Base-by-base conservation (phyloP, 2,888 invertebrate species). In the Hydroisotoma schaefferi region DNA sequence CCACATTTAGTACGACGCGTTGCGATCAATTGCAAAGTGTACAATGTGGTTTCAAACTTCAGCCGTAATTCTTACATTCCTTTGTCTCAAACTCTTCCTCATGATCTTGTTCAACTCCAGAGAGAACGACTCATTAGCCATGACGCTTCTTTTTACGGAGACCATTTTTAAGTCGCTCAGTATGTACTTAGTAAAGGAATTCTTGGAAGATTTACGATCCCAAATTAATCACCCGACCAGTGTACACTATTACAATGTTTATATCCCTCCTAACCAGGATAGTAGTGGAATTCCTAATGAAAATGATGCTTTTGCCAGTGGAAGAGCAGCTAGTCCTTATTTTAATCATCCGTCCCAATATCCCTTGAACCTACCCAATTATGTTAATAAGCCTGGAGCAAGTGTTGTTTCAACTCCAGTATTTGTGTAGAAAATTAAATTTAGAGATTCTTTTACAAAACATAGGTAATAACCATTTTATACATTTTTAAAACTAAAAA, bases 31-130 rank as follows among this genome's bases (percentile, higher is more conserved):
- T 22, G 62, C 62, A 1, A 62, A 62, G 47, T 40, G 52, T 2
- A 44, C 23, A 6, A 62, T 58, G 2, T 62, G 62, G 62, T 59
- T 59, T 15, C 62, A 62, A 26, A 51, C 55, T 18, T 46, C 62
- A 15, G 46, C 40, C 15, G 47, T 62, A 2, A 62, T 59, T 51
- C 18, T 62, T 1, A 22, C 28, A 12, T 47, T 58, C 25, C 58
- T 62, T 1, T 2, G 52, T 10, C 15, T 62, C 29, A 62, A 62
- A 22, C 52, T 62, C 1, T 58, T 62, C n/a, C 18, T 62, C 6
- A 23, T 62, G 25, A 29, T 62, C n/a, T 58, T 58, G 48, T 62
- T 58, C 43, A 40, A 54, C 6, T 29, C 51, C 2, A 37, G 51
- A 10, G 51, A 55, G 20, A 49, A 29, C 10, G 58, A 57, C 10